phyloP scores from a whole-genome alignment of 1,140 invertebrate genomes.

The Drosophila virilis region DNA sequence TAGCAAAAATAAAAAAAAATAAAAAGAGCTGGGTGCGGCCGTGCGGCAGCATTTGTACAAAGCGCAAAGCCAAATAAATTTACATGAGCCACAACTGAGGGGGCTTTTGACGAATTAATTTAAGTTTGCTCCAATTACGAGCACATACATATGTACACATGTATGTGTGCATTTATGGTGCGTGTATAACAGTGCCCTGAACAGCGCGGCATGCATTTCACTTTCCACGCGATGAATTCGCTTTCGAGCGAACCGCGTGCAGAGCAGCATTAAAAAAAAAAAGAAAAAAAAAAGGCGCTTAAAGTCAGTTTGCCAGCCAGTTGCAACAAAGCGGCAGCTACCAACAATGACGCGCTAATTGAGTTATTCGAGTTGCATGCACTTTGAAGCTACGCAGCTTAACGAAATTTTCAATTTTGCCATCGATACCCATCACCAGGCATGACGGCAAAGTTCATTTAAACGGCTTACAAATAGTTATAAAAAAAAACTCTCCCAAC shows the following conservation, averaged over 20 bases:
- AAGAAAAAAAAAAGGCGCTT: slow-evolving; percentile 73
- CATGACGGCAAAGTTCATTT: slow-evolving; percentile 18
- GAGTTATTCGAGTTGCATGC: slow-evolving; percentile 67
- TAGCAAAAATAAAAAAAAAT: slow-evolving; percentile 20
- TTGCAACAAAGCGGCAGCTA: slow-evolving; percentile 40
- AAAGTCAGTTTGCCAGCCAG: slow-evolving; percentile 32
- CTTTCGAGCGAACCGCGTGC: slow-evolving; percentile 56
- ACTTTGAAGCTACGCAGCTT: slow-evolving; percentile 30
- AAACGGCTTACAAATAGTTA: slow-evolving; percentile 32
- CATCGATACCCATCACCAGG: slow-evolving; percentile 13
- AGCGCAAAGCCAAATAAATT: slow-evolving; percentile 59
- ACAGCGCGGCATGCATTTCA: slow-evolving; percentile 29
- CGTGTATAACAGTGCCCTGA: slow-evolving; percentile 12
- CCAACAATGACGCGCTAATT: slow-evolving; percentile 63
- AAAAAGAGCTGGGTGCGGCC: slow-evolving; percentile 51
- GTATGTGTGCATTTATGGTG: background rate
- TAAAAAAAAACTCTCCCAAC: background rate
- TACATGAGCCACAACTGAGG: slow-evolving; percentile 33
- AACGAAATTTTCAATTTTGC: slow-evolving; percentile 33
- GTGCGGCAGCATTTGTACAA: slow-evolving; percentile 52
- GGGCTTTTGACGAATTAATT: slow-evolving; percentile 33
- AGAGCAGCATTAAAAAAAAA: slow-evolving; percentile 71
- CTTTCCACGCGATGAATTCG: slow-evolving; percentile 56
- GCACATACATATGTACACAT: background rate
- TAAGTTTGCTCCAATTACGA: slow-evolving; percentile 55